These are phyloP conservation scores for Brachionus paranguensis DNA, from an alignment of 1,140 invertebrate species.

Conservation along the genomic window DNA sequence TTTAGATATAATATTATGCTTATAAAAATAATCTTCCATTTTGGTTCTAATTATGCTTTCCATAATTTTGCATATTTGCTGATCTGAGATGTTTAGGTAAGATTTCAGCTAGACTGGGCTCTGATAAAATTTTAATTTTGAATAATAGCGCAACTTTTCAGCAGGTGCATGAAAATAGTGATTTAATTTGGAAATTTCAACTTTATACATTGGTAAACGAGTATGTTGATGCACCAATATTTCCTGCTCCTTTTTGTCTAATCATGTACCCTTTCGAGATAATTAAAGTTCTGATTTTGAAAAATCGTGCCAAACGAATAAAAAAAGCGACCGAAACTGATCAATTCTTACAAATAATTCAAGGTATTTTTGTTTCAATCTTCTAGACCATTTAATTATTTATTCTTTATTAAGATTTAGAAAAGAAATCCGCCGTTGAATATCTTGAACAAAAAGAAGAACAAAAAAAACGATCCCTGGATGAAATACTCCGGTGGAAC, in stretches of 20 bases:
- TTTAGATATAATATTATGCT: no score
- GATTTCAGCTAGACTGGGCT: background rate
- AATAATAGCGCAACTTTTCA: constrained; percentile 35
- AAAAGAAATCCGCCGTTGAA: background rate
- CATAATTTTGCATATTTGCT: no score
- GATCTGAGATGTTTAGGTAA: constrained; percentile 55
- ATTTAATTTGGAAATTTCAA: constrained; percentile 28
- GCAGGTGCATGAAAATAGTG: constrained; percentile 14
- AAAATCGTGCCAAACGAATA: background rate
- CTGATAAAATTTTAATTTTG: background rate
- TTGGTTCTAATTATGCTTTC: no score
- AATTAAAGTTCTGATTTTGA: background rate
- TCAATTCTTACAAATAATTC: background rate
- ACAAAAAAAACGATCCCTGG: background rate
- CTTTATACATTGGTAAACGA: background rate
- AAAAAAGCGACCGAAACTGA: background rate
- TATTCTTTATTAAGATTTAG: background rate
- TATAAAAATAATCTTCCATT: no score
- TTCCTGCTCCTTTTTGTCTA: constrained; percentile 8
- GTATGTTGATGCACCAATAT: background rate
- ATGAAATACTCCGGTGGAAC: background rate
- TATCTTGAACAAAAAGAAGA: constrained; percentile 7
- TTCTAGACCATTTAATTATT: background rate
- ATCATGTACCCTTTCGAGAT: background rate
- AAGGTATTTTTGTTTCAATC: background rate